These are phyloP conservation scores for Gouania willdenowi DNA, from an alignment of 2,797 vertebrate genomes.

Conservation along the genomic window DNA sequence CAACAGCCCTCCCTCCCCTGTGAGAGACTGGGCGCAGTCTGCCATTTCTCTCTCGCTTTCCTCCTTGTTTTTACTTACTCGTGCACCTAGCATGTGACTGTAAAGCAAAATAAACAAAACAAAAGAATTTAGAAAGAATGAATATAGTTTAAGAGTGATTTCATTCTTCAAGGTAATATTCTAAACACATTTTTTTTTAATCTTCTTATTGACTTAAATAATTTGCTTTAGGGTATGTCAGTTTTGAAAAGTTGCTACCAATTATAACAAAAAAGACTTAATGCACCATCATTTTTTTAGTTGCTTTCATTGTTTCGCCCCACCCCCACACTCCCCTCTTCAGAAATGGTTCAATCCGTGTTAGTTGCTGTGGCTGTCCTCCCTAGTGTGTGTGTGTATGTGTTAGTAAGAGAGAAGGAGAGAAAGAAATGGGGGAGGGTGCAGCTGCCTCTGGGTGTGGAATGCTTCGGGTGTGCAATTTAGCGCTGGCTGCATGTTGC, in stretches of 20 bases:
- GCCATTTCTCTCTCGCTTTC: constrained; percentile 25
- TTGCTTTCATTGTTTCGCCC: too few species aligned
- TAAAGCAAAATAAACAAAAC: constrained; percentile 15
- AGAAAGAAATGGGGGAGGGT: constrained; percentile 17
- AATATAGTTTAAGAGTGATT: too few species aligned
- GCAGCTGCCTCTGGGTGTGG: constrained; percentile 29
- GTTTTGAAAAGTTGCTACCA: too few species aligned
- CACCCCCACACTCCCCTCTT: too few species aligned
- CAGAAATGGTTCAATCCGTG: constrained; percentile 50
- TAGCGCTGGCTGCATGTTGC: constrained; percentile 39
- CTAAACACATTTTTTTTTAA: too few species aligned
- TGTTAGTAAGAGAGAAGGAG: background rate
- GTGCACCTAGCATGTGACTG: constrained; percentile 40
- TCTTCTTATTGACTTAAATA: too few species aligned
- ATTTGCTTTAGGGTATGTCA: too few species aligned
- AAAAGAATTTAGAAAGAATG: too few species aligned
- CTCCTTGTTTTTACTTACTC: constrained; percentile 7
- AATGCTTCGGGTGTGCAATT: constrained; percentile 43
- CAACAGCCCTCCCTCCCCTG: constrained; percentile 32
- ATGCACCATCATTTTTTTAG: too few species aligned
- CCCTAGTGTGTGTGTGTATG: constrained; percentile 17
- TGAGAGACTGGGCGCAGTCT: constrained; percentile 34
- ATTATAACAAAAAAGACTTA: too few species aligned
- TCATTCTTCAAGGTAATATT: too few species aligned
- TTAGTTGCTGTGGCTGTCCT: constrained; percentile 35